Evolutionary conservation across 2,888 invertebrate species (phyloP), one percentile per base, ranked within the genome.

Genomic region (Ceraclea dissimilis): DNA sequence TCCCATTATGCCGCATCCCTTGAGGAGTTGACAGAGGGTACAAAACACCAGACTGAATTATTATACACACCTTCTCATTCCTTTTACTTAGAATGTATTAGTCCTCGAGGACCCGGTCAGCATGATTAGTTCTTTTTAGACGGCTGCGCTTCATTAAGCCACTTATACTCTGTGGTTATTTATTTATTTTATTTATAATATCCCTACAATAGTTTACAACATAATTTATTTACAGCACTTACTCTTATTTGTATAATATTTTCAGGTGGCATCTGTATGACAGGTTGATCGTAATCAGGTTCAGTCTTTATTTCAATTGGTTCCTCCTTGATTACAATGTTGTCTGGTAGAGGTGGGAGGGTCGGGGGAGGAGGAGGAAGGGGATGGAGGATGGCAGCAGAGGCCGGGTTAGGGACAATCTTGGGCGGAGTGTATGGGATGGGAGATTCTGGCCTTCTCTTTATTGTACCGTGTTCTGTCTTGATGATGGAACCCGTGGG

Each of bases 241-340:
- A 26, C 26, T 10, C 39, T 58, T n/a, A 58, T 51, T 31, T 51
- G 58, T 63, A 66, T 63, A 57, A 67, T 65, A 49, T 62, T 56
- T n/a, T 61, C 59, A 4, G 19, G 43, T 2, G 46, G 39, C 44
- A 59, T 18, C 4, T 52, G 59, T 20, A 59, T 33, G 17, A 51
- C 54, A 5, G 51, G 43, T 22, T 58, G 54, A 21, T 60, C 62
- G 20, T 62, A 58, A 22, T 63, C 62, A 1, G 55, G 54, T 53
- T 63, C 69, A 17, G 65, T 64, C 51, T 69, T 66, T 13, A 69
- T 53, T 16, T 70, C 68, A 34, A 67, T 62, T 1, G 66, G 63
- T 56, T 72, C 72, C 16, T 69, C 44, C 57, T 70, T 70, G 10
- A 73, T 68, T 26, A 57, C 53, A 43, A 51, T 46, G 26, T 51